Evolutionary conservation across 2,113 vertebrate genomes (phyloP), one percentile per base, ranked within the genome.

Genomic region (Notothenia rossii): DNA sequence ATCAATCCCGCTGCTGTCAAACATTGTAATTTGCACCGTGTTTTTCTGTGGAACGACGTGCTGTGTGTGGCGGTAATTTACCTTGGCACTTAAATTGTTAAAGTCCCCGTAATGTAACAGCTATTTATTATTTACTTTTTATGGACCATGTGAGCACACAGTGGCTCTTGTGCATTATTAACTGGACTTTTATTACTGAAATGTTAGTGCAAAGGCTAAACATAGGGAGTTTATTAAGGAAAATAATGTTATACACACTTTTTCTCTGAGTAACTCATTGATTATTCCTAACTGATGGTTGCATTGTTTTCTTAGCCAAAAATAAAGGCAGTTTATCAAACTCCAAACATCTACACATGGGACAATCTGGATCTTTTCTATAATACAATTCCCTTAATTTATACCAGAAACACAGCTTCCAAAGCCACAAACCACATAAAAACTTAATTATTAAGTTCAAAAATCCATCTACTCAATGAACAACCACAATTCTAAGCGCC

Each of bases 51-150:
- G 51, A 72, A 73, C 22, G 67, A 77, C 69, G 70, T 77, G 67
- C 70, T 64, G 69, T 75, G 87, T 75, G 82, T 71, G 87, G 62
- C 58, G 84, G 78, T 72, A 86, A 64, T 86, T 90, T 82, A 75
- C 14, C 1, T 72, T 84, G 77, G 86, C 77, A 72, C 75, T 63
- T 63, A 68, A 74, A 71, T 50, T 56, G 67, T 81, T 83, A 64
- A 90, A 81, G 75, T 73, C 83, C 29, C 76, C 7, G 69, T 80
- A 70, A 89, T 85, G 83, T 79, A 74, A 88, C 84, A 86, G 76
- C 81, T 77, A 88, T 92, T 93, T 89, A 88, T 93, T 89, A 88
- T 85, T 88, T 78, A 75, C 68, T 86, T 65, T 91, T 90, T 85
- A 91, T 82, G 75, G 79, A 80, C 66, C 64, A 13, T 75, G 49